Percentiles rank a stretch among this genome's conserved stretches.
Evolutionary conservation across 2,797 vertebrate genomes (phyloP).

Genomic region (Dermochelys coriacea): DNA sequence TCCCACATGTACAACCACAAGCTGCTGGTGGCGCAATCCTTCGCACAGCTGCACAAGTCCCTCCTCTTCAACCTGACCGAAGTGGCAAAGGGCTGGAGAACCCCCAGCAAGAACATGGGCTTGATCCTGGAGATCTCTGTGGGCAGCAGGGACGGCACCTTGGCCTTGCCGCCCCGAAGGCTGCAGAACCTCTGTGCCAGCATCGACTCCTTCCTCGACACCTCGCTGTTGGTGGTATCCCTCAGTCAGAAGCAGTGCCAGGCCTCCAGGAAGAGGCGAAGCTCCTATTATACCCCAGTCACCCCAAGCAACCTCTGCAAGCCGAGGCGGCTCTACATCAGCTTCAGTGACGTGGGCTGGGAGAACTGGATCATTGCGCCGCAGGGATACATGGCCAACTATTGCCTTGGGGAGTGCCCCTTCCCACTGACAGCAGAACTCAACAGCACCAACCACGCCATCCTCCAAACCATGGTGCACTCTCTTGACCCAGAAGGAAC

Average conservation of each 20-base stretch:
- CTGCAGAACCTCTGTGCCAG: not conserved
- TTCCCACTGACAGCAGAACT: conserved; percentile 89
- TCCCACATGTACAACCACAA: conserved; percentile 64
- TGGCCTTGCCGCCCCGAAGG: rapidly evolving
- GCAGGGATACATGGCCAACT: conserved; percentile 95
- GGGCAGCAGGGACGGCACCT: rapidly evolving
- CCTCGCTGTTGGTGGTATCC: conserved; percentile 88
- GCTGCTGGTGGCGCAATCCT: conserved; percentile 84
- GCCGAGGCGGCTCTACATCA: conserved; percentile 89
- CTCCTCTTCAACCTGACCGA: conserved; percentile 86
- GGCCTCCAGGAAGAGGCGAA: conserved; percentile 73
- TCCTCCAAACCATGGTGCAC: conserved; percentile 93
- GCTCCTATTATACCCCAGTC: not conserved
- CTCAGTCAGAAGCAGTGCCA: conserved; percentile 87
- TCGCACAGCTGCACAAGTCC: conserved; percentile 74
- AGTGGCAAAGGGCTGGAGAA: conserved; percentile 77
- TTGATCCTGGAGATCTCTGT: conserved; percentile 83
- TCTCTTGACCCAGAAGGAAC: conserved; percentile 85
- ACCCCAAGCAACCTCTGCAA: conserved; percentile 86
- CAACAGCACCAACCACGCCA: conserved; percentile 93
- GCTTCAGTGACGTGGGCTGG: conserved; percentile 96
- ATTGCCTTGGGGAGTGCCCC: conserved; percentile 92
- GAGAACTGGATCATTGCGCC: conserved; percentile 98
- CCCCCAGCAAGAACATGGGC: conserved; percentile 76
- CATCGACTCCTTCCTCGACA: conserved; percentile 69